Conservation (phyloP, 2,797 vertebrate genomes). For the Pteronotus mesoamericanus region DNA sequence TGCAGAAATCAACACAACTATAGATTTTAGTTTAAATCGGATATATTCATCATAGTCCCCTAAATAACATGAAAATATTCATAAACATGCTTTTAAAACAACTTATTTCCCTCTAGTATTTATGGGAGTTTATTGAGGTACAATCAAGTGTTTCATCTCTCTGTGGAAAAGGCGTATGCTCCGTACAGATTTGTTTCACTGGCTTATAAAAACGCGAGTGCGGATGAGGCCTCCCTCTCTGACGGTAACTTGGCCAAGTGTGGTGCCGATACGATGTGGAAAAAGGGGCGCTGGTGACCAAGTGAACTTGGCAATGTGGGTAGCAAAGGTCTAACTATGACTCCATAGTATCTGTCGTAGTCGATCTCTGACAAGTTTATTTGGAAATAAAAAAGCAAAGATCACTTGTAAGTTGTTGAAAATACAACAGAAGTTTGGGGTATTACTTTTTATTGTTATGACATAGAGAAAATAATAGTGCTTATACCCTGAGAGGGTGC, state of each 20-base stretch:
- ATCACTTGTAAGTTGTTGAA: neutral
- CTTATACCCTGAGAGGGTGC: neutral
- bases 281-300: neutral
- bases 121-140: slow-evolving; percentile 44
- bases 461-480: neutral
- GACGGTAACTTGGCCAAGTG: neutral
- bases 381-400: neutral
- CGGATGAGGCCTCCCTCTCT: neutral
- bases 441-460: neutral
- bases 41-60: neutral
- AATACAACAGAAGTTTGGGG: neutral
- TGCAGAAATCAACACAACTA: slow-evolving; percentile 41
- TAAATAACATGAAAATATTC: slow-evolving; percentile 53
- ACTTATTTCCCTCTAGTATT: slow-evolving; percentile 43
- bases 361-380: neutral
- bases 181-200: neutral
- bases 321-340: neutral
- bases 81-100: slow-evolving; percentile 55
- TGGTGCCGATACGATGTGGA: neutral
- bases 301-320: neutral
- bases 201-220: neutral
- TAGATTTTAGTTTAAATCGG: slow-evolving; percentile 44
- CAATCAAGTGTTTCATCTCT: slow-evolving; percentile 34
- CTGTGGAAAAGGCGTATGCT: neutral
- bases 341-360: neutral